These are phyloP conservation scores for Lasioglossum calceatum DNA, from an alignment of 2,888 invertebrate genomes.

Conservation along the genomic window DNA sequence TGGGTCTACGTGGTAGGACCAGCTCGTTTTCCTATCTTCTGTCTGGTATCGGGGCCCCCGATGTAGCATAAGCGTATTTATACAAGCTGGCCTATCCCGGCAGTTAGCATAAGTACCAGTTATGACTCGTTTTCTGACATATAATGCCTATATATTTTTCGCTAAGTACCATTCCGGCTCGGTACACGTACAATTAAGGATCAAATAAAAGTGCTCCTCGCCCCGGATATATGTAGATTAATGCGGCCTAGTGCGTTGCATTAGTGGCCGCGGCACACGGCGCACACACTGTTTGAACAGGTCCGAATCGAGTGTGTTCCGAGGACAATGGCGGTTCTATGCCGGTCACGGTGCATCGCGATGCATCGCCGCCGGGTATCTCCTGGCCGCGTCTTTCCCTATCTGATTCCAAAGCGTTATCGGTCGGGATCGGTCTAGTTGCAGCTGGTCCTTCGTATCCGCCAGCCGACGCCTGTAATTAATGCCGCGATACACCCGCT, in stretches of 20 bases:
- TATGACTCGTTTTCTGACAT: slow-evolving; percentile 54
- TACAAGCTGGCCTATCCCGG: slow-evolving; percentile 18
- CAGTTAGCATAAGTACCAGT: slow-evolving; percentile 54
- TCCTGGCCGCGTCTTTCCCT: background rate
- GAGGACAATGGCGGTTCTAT: slow-evolving; percentile 14
- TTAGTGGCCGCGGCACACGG: background rate
- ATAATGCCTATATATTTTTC: slow-evolving; percentile 50
- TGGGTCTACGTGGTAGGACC: background rate
- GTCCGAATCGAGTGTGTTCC: slow-evolving; percentile 2
- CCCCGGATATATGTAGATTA: slow-evolving; percentile 31
- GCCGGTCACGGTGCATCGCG: slow-evolving; percentile 1
- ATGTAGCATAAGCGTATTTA: slow-evolving; percentile 14
- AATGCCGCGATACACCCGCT: slow-evolving; percentile 34
- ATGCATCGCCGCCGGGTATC: background rate
- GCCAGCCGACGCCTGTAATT: slow-evolving; percentile 62
- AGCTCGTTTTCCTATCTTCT: slow-evolving; percentile 32
- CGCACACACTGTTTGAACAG: background rate
- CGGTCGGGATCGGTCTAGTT: slow-evolving; percentile 51
- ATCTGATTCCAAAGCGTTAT: slow-evolving; percentile 53
- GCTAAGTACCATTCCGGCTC: slow-evolving; percentile 34
- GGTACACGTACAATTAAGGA: slow-evolving; percentile 43
- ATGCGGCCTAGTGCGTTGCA: slow-evolving; percentile 9
- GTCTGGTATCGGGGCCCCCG: slow-evolving; percentile 25
- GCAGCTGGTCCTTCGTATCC: slow-evolving; percentile 43
- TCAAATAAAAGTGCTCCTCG: slow-evolving; percentile 20